phyloP scores from a whole-genome alignment of 2,797 vertebrate genomes.

The Sternotherus odoratus region DNA sequence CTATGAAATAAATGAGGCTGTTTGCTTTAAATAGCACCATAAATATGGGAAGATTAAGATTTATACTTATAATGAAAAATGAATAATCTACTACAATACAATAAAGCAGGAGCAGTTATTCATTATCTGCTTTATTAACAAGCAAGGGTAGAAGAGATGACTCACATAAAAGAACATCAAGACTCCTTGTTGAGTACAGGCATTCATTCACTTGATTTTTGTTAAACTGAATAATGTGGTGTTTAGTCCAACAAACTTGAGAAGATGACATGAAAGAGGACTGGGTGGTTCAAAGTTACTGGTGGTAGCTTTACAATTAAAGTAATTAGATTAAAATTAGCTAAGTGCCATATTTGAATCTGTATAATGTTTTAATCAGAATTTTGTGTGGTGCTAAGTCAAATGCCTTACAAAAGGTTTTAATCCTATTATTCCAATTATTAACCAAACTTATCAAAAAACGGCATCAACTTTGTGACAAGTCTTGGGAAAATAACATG shows the following conservation, averaged over 20 bases:
- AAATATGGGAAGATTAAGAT: background rate
- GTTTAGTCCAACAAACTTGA: background rate
- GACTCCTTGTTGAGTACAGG: background rate
- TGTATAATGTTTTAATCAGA: no score
- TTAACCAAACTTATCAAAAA: background rate
- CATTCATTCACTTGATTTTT: background rate
- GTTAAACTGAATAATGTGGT: background rate
- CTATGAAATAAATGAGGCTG: background rate
- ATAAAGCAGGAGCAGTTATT: background rate
- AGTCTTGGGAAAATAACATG: background rate
- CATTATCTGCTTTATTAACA: constrained; percentile 1
- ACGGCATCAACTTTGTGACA: background rate
- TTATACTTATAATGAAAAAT: background rate
- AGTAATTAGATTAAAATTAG: no score
- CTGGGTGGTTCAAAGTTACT: background rate
- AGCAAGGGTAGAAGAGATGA: constrained; percentile 10
- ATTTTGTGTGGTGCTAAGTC: no score
- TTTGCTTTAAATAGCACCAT: background rate
- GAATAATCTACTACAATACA: constrained; percentile 26
- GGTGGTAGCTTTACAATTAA: background rate
- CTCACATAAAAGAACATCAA: background rate
- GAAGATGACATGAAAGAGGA: background rate
- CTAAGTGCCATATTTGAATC: no score
- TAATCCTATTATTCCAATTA: background rate
- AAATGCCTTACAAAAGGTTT: no score